phyloP scores from a whole-genome alignment of 2,113 vertebrate genomes.

The Scomber scombrus region DNA sequence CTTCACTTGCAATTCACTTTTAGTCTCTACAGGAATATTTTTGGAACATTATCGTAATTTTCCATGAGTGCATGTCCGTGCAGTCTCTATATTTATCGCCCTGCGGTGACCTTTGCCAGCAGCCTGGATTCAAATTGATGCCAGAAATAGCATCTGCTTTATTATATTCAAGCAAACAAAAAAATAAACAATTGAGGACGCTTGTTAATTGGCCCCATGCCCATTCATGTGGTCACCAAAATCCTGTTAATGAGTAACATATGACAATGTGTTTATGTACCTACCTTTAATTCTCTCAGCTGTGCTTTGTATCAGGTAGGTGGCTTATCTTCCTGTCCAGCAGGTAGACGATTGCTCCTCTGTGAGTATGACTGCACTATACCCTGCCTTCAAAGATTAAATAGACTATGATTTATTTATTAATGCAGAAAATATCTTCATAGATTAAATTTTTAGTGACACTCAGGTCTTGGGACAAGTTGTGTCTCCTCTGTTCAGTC shows the following conservation, averaged over 20 bases:
- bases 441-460: conserved; percentile 59
- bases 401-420: conserved; percentile 77
- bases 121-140: conserved; percentile 10
- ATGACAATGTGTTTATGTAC: neutral
- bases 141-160: conserved; percentile 45
- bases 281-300: neutral
- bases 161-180: neutral
- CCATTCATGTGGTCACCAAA: neutral
- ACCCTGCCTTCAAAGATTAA: conserved; percentile 60
- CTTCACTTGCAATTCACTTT: neutral
- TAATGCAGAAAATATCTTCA: conserved; percentile 67
- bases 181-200: neutral
- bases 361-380: conserved; percentile 23
- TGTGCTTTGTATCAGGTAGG: conserved; percentile 7
- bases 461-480: conserved; percentile 27
- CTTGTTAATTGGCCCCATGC: neutral
- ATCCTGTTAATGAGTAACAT: neutral
- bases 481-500: conserved; percentile 10
- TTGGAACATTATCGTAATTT: neutral
- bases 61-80: neutral
- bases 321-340: conserved; percentile 24
- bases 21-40: neutral
- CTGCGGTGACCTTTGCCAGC: conserved; percentile 48
- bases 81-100: conserved; percentile 13
- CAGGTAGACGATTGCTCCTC: conserved; percentile 15